Conservation (phyloP, 2,888 invertebrate genomes). For the Chrysomela aeneicollis region DNA sequence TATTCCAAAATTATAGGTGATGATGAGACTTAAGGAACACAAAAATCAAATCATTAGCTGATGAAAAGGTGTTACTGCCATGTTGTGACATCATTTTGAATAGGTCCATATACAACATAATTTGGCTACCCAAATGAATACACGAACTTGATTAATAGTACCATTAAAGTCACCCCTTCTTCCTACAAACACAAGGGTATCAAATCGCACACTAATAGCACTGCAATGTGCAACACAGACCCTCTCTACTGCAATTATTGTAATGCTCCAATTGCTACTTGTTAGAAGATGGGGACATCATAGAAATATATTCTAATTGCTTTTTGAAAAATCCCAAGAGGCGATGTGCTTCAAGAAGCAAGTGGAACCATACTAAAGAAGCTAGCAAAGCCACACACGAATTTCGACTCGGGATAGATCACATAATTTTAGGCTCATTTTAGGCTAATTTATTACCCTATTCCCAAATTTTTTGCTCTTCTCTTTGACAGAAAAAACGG, state of each 20-base stretch:
- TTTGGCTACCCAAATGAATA: conserved; percentile 2
- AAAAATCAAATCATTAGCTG: too few relatives aligned
- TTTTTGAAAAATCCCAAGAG: background rate
- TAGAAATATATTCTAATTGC: conserved; percentile 3
- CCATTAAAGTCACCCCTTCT: conserved; percentile 29
- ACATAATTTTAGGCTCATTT: too few relatives aligned
- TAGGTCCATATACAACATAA: background rate
- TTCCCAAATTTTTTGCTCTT: too few relatives aligned
- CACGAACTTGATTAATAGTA: conserved; percentile 30
- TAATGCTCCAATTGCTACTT: background rate
- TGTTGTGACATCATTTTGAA: background rate
- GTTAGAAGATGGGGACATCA: background rate
- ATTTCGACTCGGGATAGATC: too few relatives aligned
- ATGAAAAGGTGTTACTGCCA: too few relatives aligned
- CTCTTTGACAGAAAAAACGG: too few relatives aligned
- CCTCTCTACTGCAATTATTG: conserved; percentile 16
- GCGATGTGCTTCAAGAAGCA: background rate
- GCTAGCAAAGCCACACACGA: too few relatives aligned
- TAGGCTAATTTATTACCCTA: too few relatives aligned
- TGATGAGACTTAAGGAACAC: too few relatives aligned
- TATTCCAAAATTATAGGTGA: too few relatives aligned
- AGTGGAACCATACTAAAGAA: too few relatives aligned
- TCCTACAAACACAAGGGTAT: conserved; percentile 33
- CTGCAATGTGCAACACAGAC: conserved; percentile 18
- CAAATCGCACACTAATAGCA: conserved; percentile 31